phyloP scores from a whole-genome alignment of 2,888 invertebrate genomes.

The Allacma fusca region DNA sequence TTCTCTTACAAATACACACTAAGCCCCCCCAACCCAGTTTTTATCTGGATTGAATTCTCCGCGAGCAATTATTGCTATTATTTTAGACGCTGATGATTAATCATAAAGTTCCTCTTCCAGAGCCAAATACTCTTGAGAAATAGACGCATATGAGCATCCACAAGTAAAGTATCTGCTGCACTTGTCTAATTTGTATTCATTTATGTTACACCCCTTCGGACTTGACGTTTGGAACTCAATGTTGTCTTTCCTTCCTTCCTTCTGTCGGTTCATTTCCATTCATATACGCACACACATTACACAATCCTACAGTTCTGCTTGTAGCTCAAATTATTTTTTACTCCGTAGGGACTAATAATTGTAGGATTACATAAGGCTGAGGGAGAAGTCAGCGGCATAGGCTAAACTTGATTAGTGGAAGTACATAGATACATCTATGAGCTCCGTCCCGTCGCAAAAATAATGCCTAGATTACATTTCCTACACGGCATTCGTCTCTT shows the following conservation, averaged over 20 bases:
- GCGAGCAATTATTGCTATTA: constrained; percentile 1
- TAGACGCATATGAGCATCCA: neutral
- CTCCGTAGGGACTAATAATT: constrained; percentile 34
- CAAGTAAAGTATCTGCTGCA: neutral
- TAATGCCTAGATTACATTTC: constrained; percentile 18
- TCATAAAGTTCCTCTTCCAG: constrained; percentile 7
- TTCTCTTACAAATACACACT: neutral
- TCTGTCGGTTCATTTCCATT: neutral
- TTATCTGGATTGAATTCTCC: neutral
- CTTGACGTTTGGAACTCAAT: constrained; percentile 2
- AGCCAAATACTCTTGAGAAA: constrained; percentile 16
- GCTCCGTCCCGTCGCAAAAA: neutral
- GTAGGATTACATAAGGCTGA: constrained; percentile 27
- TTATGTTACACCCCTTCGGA: constrained; percentile 14
- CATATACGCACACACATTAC: neutral
- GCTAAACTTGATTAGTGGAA: constrained; percentile 23
- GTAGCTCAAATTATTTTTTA: constrained; percentile 29
- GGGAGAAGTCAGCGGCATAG: constrained; percentile 33
- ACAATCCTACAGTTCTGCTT: neutral
- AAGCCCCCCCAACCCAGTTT: neutral
- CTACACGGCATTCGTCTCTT: constrained; percentile 22
- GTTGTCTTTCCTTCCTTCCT: no score
- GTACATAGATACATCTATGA: neutral
- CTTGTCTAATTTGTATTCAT: constrained; percentile 33
- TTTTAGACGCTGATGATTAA: constrained; percentile 25